Conservation (phyloP, 2,797 vertebrate species). For the Mycteria americana region DNA sequence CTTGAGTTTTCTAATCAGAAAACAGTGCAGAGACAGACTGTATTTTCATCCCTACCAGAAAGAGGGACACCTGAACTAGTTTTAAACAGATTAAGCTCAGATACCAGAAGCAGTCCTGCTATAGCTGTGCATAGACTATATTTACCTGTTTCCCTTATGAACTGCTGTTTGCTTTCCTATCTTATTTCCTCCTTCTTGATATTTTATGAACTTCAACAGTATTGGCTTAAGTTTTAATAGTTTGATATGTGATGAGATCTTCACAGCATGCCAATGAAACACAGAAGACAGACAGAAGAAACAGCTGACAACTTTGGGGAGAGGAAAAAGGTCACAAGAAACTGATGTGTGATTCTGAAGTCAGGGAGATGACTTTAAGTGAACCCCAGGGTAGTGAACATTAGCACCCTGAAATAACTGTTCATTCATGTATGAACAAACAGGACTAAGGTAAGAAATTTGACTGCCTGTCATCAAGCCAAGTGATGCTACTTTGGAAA, state of each 20-base stretch:
- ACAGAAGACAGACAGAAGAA: background rate
- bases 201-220: background rate
- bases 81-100: background rate
- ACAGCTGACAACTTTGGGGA: background rate
- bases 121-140: background rate
- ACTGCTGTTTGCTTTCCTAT: background rate
- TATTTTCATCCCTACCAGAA: background rate
- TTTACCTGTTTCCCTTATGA: background rate
- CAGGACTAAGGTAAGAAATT: background rate
- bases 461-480: background rate
- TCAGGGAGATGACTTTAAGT: background rate
- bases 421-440: background rate
- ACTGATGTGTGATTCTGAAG: background rate
- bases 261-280: background rate
- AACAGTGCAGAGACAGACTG: background rate
- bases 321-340: background rate
- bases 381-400: background rate
- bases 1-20: background rate
- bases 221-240: background rate
- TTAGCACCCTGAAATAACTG: background rate
- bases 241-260: background rate
- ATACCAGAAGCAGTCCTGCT: background rate
- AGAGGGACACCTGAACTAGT: background rate
- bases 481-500: background rate
- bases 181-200: background rate